Conservation (phyloP, 53 echinoderm and acorn worm genomes). For the Paracentrotus lividus region DNA sequence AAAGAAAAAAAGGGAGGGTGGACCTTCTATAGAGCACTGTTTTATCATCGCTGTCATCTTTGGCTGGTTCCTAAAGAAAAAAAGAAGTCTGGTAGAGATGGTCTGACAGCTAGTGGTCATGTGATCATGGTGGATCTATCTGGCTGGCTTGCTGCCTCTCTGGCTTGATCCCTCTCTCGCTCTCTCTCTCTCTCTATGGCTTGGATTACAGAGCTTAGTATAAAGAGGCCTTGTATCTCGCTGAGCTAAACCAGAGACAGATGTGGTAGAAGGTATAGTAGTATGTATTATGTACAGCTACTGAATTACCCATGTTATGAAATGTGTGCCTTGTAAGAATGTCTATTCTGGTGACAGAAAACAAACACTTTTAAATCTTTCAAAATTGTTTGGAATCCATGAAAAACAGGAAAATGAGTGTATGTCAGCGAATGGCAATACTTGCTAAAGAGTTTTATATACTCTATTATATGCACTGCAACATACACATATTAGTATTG, state of each 20-base stretch:
- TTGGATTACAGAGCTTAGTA: constrained; percentile 66
- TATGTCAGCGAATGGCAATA: too few species aligned
- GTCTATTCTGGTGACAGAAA: background rate
- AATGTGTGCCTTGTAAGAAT: constrained; percentile 45
- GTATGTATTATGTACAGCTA: constrained; percentile 65
- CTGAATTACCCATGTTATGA: constrained; percentile 18
- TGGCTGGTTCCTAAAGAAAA: constrained; percentile 52
- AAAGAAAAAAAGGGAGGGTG: constrained; percentile 12
- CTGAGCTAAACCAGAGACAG: constrained; percentile 67
- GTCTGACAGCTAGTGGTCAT: constrained; percentile 23
- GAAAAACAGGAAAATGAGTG: too few species aligned
- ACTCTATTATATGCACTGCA: too few species aligned
- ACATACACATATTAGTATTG: too few species aligned
- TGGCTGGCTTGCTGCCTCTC: constrained; percentile 65
- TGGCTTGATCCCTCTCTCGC: too few species aligned
- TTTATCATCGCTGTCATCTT: constrained; percentile 32
- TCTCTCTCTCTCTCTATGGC: constrained; percentile 72
- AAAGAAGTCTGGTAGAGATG: constrained; percentile 60
- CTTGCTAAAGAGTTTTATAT: too few species aligned
- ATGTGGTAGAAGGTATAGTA: constrained; percentile 86
- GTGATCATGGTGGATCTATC: constrained; percentile 29
- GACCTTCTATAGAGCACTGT: background rate
- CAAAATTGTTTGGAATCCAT: too few species aligned
- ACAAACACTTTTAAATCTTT: too few species aligned
- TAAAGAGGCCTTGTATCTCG: constrained; percentile 78